Evolutionary conservation across 2,113 vertebrate genomes (phyloP).

Genomic region (Barnardius zonarius): DNA sequence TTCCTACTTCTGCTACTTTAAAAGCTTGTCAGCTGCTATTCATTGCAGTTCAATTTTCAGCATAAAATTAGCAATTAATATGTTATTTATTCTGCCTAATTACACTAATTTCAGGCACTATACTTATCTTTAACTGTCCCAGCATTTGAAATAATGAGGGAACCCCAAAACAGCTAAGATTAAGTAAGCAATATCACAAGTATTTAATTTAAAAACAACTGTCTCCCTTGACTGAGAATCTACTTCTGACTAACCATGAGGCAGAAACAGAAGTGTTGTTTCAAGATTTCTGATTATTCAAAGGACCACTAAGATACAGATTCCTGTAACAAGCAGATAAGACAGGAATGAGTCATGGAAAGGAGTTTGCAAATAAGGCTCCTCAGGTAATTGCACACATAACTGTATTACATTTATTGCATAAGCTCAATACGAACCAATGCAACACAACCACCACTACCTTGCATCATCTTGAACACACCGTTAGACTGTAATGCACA

Average conservation of each 20-base stretch:
- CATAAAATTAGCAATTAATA: slow-evolving; percentile 33
- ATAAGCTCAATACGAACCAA: neutral
- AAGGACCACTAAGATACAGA: neutral
- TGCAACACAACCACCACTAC: neutral
- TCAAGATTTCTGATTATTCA: neutral
- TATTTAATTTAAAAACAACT: slow-evolving; percentile 15
- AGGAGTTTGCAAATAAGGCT: neutral
- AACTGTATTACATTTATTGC: neutral
- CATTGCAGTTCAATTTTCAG: slow-evolving; percentile 8
- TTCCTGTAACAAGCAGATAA: neutral
- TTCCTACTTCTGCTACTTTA: slow-evolving; percentile 41
- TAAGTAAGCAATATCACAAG: neutral
- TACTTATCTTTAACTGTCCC: neutral
- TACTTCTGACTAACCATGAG: neutral
- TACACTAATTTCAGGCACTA: neutral
- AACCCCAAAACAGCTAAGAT: neutral
- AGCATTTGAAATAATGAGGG: neutral
- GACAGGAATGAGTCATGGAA: neutral
- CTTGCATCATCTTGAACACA: neutral
- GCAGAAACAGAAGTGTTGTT: neutral
- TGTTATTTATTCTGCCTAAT: slow-evolving; percentile 31
- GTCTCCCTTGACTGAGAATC: neutral
- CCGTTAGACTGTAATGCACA: neutral
- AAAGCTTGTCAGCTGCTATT: slow-evolving; percentile 65
- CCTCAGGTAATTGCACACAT: neutral